Percentiles rank a stretch among this genome's conserved stretches.
Evolutionary conservation across 2,888 invertebrate species (phyloP).

Genomic region (Bruchidius siliquastri): DNA sequence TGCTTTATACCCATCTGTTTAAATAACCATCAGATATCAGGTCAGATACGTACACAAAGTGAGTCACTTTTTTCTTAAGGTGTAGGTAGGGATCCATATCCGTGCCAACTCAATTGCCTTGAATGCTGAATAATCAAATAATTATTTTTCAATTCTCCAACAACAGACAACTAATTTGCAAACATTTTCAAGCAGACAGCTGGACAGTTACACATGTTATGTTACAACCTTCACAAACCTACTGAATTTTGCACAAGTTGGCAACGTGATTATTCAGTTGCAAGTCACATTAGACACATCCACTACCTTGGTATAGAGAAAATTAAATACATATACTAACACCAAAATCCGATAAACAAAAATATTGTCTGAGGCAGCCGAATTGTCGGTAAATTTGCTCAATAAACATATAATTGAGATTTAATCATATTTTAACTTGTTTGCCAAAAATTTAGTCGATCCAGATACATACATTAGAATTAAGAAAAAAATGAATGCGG

Average conservation of each 20-base stretch:
- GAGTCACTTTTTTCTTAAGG: constrained; percentile 11
- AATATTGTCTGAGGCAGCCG: too few species aligned
- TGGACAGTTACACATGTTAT: neutral
- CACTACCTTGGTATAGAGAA: too few species aligned
- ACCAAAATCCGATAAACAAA: too few species aligned
- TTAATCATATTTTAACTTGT: too few species aligned
- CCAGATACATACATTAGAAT: too few species aligned
- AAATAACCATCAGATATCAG: constrained; percentile 1
- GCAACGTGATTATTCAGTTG: too few species aligned
- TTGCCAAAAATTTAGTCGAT: too few species aligned
- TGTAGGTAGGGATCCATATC: constrained; percentile 15
- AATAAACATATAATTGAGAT: too few species aligned
- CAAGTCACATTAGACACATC: neutral
- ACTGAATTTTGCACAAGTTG: neutral
- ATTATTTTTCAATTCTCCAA: neutral
- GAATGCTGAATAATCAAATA: constrained; percentile 19
- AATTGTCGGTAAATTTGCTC: too few species aligned
- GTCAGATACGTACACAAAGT: constrained; percentile 6
- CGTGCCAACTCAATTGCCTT: constrained; percentile 27
- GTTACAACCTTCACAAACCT: neutral
- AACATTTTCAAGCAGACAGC: neutral
- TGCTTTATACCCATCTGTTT: too few species aligned
- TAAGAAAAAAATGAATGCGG: too few species aligned
- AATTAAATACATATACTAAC: too few species aligned
- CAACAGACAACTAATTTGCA: neutral